Base-by-base conservation (phyloP, 2,113 vertebrate species). In the Ictidomys tridecemlineatus region DNA sequence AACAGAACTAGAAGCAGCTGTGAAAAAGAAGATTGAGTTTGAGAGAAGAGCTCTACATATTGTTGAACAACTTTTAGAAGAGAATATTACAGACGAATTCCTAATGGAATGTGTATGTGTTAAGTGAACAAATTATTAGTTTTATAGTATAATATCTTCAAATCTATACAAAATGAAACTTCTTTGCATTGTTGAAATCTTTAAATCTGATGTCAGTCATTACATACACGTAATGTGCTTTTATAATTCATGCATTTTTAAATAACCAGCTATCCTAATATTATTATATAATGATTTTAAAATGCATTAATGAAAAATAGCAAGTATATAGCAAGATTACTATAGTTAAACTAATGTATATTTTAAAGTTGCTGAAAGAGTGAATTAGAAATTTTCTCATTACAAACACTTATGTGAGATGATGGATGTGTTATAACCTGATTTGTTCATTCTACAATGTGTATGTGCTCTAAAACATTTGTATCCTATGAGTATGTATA, bases 61-160 rank as follows among this genome's bases (percentile, higher is more conserved):
- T 78, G 99, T 99, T 95, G 99, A 99, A 98, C 98, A 99, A 1
- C 99, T 99, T 30, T 98, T 99, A 91, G 99, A 99, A 92, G 98
- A 99, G 80, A 98, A 98, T 8, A 98, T 99, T 91, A 97, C 99
- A 10, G 99, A 99, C 90, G 99, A 99, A 76, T 99, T 99, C 95
- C 98, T 99, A 86, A 76, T 98, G 37, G 99, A 99, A 76, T 99
- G 99, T 98, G 99, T 99, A 99, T 14, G 99, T 99, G 17, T 95
- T 80, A 30, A 42, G 16, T 56, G 94, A 56, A 20, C 53, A 96
- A 30, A 67, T 94, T 93, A 37, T 45, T 93, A 73, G 16, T 89
- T 92, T 90, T 85, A 4, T 96, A 78, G 42, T 78, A 26, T 37
- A 34, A 79, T 34, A 65, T 84, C 28, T 93, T 58, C 76, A 85